Conservation (phyloP, 1,140 invertebrate species). For the Dermatophagoides farinae region DNA sequence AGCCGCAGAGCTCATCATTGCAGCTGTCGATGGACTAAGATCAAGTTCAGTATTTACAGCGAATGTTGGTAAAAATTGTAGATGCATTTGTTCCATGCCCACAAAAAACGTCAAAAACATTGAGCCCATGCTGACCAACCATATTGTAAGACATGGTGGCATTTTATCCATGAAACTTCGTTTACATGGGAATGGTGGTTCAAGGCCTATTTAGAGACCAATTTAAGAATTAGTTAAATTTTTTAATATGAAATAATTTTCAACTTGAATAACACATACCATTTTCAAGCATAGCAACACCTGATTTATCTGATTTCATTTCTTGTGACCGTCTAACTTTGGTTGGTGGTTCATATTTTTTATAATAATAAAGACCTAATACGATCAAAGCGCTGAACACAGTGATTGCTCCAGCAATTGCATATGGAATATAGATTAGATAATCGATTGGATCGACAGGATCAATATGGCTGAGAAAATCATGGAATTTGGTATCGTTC, state of each 20-base stretch:
- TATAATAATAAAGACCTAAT: slow-evolving; percentile 5
- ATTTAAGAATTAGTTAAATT: no score
- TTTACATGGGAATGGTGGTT: not conserved
- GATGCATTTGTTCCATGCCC: slow-evolving; percentile 12
- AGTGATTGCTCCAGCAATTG: slow-evolving; percentile 5
- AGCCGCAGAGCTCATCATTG: slow-evolving; percentile 6
- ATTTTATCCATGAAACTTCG: not conserved
- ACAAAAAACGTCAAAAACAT: slow-evolving; percentile 12
- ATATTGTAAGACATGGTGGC: slow-evolving; percentile 1
- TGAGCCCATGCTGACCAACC: slow-evolving; percentile 11
- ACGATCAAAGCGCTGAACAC: not conserved
- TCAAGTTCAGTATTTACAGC: slow-evolving; percentile 10
- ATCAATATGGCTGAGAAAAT: not conserved
- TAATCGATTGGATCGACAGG: slow-evolving; percentile 1
- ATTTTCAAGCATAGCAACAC: not conserved
- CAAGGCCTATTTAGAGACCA: not conserved
- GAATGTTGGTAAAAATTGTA: slow-evolving; percentile 15
- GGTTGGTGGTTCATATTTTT: slow-evolving; percentile 10
- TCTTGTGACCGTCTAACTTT: not conserved
- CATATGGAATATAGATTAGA: slow-evolving; percentile 14
- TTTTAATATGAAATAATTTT: no score
- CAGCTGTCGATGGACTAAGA: slow-evolving; percentile 10
- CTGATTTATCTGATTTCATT: not conserved
- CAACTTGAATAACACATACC: not conserved
- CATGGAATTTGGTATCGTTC: not conserved